phyloP scores from a whole-genome alignment of 1,140 invertebrate species.

The Drosophila murphyi region DNA sequence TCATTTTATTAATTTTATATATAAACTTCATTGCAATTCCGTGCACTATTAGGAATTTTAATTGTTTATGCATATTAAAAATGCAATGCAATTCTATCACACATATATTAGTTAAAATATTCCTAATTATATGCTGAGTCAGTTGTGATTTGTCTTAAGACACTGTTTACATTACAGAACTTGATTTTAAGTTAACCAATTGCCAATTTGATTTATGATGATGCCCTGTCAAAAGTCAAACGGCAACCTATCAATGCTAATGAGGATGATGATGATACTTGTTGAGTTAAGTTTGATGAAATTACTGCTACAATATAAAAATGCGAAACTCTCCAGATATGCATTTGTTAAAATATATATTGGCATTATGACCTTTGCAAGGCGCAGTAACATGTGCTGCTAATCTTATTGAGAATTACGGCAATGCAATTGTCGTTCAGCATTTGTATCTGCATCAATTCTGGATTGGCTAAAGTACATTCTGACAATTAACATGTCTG shows the following conservation, averaged over 20 bases:
- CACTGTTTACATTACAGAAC: constrained; percentile 20
- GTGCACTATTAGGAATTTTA: not conserved
- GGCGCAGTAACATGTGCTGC: constrained; percentile 18
- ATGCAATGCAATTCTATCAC: not conserved
- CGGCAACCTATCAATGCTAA: not conserved
- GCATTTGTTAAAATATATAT: not conserved
- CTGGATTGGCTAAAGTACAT: constrained; percentile 36
- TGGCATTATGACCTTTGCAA: constrained; percentile 18
- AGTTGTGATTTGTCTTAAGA: constrained; percentile 9
- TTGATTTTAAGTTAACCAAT: constrained; percentile 19
- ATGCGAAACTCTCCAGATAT: constrained; percentile 3
- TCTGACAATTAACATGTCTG: constrained; percentile 15
- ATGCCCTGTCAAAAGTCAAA: not conserved
- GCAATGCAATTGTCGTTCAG: constrained; percentile 25
- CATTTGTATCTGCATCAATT: constrained; percentile 18
- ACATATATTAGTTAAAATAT: constrained; percentile 6
- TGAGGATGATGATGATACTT: constrained; percentile 9
- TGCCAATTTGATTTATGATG: constrained; percentile 8
- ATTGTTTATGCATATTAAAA: not conserved
- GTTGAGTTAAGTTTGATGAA: constrained; percentile 14
- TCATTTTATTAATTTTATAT: not conserved
- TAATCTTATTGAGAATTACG: constrained; percentile 14
- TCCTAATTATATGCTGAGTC: constrained; percentile 2
- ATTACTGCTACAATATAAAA: constrained; percentile 17
- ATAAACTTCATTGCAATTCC: not conserved